phyloP scores from a whole-genome alignment of 2,113 vertebrate species.

The Amblyornis subalaris region DNA sequence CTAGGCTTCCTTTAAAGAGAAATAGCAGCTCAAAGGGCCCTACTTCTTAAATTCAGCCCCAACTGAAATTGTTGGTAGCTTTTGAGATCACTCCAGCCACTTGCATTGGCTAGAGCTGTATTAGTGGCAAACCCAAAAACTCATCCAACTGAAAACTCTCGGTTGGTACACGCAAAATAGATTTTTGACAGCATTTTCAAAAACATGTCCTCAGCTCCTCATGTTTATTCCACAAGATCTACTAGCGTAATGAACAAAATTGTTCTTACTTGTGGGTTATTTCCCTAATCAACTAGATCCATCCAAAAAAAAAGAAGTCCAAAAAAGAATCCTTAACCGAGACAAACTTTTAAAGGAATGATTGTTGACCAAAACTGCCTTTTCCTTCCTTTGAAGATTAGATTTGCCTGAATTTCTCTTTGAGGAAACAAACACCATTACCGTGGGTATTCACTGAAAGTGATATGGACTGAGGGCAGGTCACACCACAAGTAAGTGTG shows the following conservation, averaged over 20 bases:
- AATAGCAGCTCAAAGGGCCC: background rate
- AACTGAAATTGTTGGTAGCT: background rate
- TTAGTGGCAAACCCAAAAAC: background rate
- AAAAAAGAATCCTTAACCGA: background rate
- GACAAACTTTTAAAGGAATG: background rate
- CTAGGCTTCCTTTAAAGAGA: background rate
- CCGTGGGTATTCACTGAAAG: background rate
- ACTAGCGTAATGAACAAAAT: background rate
- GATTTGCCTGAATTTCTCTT: background rate
- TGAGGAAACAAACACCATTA: background rate
- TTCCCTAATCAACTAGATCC: background rate
- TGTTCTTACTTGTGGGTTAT: background rate
- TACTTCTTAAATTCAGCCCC: background rate
- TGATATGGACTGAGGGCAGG: background rate
- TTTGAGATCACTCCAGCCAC: background rate
- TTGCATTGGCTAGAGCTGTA: background rate
- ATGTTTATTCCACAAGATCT: background rate
- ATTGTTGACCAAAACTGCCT: background rate
- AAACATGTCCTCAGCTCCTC: background rate
- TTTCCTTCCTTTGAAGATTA: background rate
- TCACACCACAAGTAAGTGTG: background rate
- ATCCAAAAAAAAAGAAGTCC: fast-evolving
- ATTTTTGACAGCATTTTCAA: background rate
- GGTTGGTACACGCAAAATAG: background rate
- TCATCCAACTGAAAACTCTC: background rate